Conservation (phyloP, 1,140 invertebrate genomes). For the Zaprionus ghesquierei region DNA sequence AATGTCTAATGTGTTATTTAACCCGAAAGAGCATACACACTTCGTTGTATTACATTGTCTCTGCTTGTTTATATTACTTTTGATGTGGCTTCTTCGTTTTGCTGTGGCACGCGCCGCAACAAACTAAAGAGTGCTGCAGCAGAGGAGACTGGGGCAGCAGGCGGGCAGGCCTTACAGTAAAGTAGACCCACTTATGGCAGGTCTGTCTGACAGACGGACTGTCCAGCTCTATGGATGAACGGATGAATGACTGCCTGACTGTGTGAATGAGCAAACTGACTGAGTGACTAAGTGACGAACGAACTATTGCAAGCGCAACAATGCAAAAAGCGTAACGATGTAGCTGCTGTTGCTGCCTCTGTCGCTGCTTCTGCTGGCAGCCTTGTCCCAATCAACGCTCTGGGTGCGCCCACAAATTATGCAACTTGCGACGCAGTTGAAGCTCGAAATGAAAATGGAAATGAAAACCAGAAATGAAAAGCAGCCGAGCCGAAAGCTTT, state of each 20-base stretch:
- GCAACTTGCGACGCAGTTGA: conserved; percentile 58
- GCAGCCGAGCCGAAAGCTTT: conserved; percentile 72
- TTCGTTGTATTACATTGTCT: background rate
- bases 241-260: conserved; percentile 13
- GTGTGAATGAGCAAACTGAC: conserved; percentile 25
- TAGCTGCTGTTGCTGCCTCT: conserved; percentile 34
- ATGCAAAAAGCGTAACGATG: conserved; percentile 70
- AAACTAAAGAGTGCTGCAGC: background rate
- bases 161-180: conserved; percentile 14
- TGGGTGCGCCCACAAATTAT: conserved; percentile 72
- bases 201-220: conserved; percentile 34
- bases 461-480: conserved; percentile 78
- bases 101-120: conserved; percentile 31
- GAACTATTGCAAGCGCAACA: conserved; percentile 60
- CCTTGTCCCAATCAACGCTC: conserved; percentile 56
- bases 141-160: conserved; percentile 8
- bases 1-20: too few relatives aligned
- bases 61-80: conserved; percentile 14
- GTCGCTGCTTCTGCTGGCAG: conserved; percentile 27
- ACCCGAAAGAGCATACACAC: conserved; percentile 8
- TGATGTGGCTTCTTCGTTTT: conserved; percentile 4
- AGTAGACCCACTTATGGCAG: conserved; percentile 29
- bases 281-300: conserved; percentile 11
- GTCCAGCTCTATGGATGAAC: conserved; percentile 20
- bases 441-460: conserved; percentile 64